These are phyloP conservation scores for Acanthosepion esculentum DNA, from an alignment of 2,888 invertebrate species.

Conservation along the genomic window DNA sequence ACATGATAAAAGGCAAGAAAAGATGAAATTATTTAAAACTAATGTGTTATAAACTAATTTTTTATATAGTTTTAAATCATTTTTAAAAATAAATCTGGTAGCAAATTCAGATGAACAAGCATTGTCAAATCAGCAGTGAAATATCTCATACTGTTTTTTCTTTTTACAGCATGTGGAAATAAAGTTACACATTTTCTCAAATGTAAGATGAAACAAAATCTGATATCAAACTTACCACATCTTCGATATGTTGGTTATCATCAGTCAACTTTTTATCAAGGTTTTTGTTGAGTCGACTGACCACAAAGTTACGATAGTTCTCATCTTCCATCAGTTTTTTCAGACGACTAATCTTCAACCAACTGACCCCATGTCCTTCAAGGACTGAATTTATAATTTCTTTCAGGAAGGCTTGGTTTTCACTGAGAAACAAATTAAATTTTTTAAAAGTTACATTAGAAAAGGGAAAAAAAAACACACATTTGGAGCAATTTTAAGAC, in stretches of 20 bases:
- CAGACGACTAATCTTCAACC: slow-evolving; percentile 93
- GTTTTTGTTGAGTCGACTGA: slow-evolving; percentile 94
- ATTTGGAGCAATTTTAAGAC: not conserved
- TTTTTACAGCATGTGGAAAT: too few relatives aligned
- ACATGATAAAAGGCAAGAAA: too few relatives aligned
- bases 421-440: slow-evolving; percentile 74
- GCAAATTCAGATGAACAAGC: too few relatives aligned
- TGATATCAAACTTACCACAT: slow-evolving; percentile 84
- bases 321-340: slow-evolving; percentile 99
- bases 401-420: slow-evolving; percentile 94
- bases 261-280: slow-evolving; percentile 89
- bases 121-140: too few relatives aligned
- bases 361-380: slow-evolving; percentile 95
- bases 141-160: too few relatives aligned
- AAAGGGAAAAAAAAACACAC: not conserved
- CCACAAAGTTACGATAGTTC: slow-evolving; percentile 94
- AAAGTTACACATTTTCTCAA: not conserved
- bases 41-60: too few relatives aligned
- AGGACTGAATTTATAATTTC: slow-evolving; percentile 90
- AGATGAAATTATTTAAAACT: too few relatives aligned
- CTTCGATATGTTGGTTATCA: slow-evolving; percentile 90
- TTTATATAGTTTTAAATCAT: too few relatives aligned
- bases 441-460: too few relatives aligned
- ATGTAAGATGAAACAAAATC: not conserved
- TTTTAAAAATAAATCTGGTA: too few relatives aligned